Percentiles rank a stretch among this genome's conserved stretches.
Evolutionary conservation across 2,113 vertebrate species (phyloP).

Genomic region (Entomyzon cyanotis): DNA sequence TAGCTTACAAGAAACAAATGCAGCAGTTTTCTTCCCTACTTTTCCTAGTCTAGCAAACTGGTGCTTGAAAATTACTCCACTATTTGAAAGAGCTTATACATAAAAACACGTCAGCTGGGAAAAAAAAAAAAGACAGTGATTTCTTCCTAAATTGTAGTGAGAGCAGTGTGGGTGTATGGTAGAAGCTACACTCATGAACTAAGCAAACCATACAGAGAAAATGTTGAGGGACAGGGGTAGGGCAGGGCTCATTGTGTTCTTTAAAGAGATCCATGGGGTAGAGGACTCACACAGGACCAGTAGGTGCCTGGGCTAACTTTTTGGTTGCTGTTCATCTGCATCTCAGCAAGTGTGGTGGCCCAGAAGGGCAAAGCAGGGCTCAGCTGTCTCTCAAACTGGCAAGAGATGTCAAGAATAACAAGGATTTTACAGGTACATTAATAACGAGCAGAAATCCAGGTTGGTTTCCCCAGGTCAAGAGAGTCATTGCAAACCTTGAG

Average conservation of each 20-base stretch:
- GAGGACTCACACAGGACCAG: neutral
- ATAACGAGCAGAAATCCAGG: neutral
- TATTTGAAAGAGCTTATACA: neutral
- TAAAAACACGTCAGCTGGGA: neutral
- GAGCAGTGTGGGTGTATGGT: neutral
- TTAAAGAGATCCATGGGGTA: neutral
- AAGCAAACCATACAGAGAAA: neutral
- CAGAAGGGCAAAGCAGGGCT: neutral
- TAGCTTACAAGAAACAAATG: neutral
- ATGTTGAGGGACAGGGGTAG: fast-evolving
- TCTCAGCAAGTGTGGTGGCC: neutral
- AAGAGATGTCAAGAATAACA: neutral
- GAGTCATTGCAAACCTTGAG: neutral
- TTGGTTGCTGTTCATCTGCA: neutral
- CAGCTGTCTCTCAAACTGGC: neutral
- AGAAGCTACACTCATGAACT: neutral
- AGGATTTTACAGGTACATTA: neutral
- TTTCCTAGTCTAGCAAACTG: neutral
- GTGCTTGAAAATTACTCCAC: neutral
- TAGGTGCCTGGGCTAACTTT: neutral
- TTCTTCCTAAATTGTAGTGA: neutral
- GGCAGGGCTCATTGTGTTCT: fast-evolving
- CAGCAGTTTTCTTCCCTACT: neutral
- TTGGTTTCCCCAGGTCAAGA: neutral
- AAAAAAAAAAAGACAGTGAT: neutral